phyloP scores from a whole-genome alignment of 2,888 invertebrate genomes.

The Hypena proboscidalis region DNA sequence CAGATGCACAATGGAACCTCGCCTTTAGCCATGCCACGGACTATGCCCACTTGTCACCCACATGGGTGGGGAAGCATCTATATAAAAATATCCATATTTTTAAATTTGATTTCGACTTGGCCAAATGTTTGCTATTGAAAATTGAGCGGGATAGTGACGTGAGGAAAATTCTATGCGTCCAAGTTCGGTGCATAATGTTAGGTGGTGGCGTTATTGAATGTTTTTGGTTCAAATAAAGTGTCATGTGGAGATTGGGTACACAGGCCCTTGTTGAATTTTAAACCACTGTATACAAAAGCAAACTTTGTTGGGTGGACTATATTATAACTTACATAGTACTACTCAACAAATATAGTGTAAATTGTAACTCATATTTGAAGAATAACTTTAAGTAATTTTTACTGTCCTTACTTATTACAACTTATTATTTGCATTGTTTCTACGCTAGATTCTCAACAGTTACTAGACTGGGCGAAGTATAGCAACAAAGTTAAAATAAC shows the following conservation, averaged over 20 bases:
- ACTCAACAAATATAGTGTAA: no score
- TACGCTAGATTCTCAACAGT: no score
- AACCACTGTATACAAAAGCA: no score
- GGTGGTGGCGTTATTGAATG: slow-evolving; percentile 50
- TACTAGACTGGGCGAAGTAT: no score
- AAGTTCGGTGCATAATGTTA: slow-evolving; percentile 63
- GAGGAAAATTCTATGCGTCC: slow-evolving; percentile 75
- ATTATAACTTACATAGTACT: no score
- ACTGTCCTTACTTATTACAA: no score
- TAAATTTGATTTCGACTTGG: slow-evolving; percentile 82
- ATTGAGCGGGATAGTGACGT: slow-evolving; percentile 77
- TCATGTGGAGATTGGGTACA: slow-evolving; percentile 11
- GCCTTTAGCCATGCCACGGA: slow-evolving; percentile 57
- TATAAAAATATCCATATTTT: slow-evolving; percentile 82
- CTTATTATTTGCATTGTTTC: no score
- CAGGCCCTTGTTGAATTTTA: slow-evolving; percentile 5
- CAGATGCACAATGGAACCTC: slow-evolving; percentile 53
- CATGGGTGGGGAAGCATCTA: slow-evolving; percentile 73
- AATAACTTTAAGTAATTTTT: no score
- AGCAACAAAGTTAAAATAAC: no score
- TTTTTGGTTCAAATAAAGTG: slow-evolving; percentile 33
- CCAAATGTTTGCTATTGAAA: slow-evolving; percentile 84
- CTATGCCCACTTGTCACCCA: slow-evolving; percentile 72
- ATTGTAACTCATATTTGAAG: no score
- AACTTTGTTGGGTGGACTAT: no score